Evolutionary conservation across 2,888 invertebrate species (phyloP).

Genomic region (Deilephila elpenor): DNA sequence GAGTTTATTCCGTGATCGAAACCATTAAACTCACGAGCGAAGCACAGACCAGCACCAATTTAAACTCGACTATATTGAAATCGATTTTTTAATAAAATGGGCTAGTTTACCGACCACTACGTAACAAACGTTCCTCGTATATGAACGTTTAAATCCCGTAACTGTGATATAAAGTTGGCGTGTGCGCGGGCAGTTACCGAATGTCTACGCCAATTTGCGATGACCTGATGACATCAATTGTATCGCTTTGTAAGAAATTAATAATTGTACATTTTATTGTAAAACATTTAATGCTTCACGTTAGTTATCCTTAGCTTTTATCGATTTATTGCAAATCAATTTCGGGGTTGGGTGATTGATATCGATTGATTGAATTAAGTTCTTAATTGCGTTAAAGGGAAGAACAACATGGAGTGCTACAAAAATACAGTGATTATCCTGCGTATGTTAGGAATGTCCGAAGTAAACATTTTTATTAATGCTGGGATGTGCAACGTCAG

Average conservation of each 20-base stretch:
- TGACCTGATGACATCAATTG: conserved; percentile 56
- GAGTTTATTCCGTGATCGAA: conserved; percentile 19
- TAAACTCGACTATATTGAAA: conserved; percentile 26
- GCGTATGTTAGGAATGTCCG: background rate
- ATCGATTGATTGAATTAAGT: background rate
- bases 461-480: no score
- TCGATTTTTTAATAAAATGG: conserved; percentile 28
- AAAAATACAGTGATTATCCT: background rate
- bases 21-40: conserved; percentile 19
- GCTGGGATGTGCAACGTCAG: no score
- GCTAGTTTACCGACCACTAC: conserved; percentile 25
- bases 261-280: conserved; percentile 41
- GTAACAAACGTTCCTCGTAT: conserved; percentile 26
- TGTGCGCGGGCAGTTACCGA: conserved; percentile 52
- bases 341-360: background rate
- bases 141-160: conserved; percentile 51
- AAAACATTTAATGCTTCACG: conserved; percentile 34
- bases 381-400: background rate
- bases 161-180: conserved; percentile 54
- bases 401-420: background rate
- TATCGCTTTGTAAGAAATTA: conserved; percentile 37
- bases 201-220: conserved; percentile 39
- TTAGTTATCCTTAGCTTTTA: conserved; percentile 10
- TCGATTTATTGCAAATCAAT: background rate
- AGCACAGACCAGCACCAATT: conserved; percentile 28